Evolutionary conservation across 92 coral and sea anemone genomes (phyloP).

Genomic region (Actinernus sp.): DNA sequence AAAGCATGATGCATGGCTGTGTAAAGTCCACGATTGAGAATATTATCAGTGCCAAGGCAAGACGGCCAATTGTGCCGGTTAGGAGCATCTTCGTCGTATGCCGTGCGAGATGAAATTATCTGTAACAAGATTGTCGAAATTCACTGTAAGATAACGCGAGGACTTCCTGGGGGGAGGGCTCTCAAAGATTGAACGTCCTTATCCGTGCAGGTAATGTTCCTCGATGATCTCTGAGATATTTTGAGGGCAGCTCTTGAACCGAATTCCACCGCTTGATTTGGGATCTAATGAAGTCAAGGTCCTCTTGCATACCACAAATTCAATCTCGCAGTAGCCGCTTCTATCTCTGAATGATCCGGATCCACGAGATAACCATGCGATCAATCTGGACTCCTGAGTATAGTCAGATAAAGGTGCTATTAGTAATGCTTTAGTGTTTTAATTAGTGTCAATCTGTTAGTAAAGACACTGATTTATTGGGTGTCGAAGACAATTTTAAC

Average conservation of each 20-base stretch:
- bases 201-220: background rate
- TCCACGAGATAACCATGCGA: constrained; percentile 14
- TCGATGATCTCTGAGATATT: background rate
- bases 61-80: background rate
- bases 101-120: background rate
- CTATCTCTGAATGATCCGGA: background rate
- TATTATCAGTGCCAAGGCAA: constrained; percentile 37
- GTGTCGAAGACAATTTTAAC: constrained; percentile 33
- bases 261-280: constrained; percentile 31
- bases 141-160: background rate
- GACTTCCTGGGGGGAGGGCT: background rate
- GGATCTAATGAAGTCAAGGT: constrained; percentile 30
- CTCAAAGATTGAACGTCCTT: background rate
- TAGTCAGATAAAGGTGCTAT: constrained; percentile 55
- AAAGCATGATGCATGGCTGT: constrained; percentile 77
- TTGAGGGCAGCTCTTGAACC: background rate
- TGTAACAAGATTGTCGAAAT: background rate
- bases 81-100: constrained; percentile 4
- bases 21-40: constrained; percentile 47
- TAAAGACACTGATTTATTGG: constrained; percentile 44
- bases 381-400: constrained; percentile 60
- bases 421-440: constrained; percentile 83
- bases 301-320: constrained; percentile 25
- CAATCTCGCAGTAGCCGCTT: background rate
- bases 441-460: constrained; percentile 42